These are phyloP conservation scores for Drosophila bipectinata DNA, from an alignment of 1,140 invertebrate species.

Conservation along the genomic window DNA sequence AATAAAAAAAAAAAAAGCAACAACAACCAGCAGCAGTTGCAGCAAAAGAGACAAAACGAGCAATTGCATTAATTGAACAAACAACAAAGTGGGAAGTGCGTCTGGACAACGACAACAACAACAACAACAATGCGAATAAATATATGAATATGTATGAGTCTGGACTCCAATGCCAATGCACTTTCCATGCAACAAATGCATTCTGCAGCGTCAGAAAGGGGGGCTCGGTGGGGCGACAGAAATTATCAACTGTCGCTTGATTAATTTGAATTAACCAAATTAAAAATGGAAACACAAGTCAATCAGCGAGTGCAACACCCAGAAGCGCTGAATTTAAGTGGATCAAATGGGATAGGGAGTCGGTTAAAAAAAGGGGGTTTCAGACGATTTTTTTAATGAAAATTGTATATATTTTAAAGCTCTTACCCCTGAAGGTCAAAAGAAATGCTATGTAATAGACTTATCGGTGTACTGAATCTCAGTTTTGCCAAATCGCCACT, in stretches of 20 bases:
- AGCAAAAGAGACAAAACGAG: conserved; percentile 49
- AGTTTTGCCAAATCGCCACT: conserved; percentile 50
- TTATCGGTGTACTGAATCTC: conserved; percentile 67
- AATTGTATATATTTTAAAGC: too few species aligned
- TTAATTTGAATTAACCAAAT: conserved; percentile 55
- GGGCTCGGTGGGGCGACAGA: neutral
- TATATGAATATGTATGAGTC: conserved; percentile 49
- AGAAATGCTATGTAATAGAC: conserved; percentile 39
- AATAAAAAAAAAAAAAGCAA: conserved; percentile 40
- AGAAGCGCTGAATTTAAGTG: conserved; percentile 9
- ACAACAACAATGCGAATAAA: conserved; percentile 1
- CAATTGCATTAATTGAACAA: conserved; percentile 82
- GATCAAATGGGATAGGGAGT: neutral
- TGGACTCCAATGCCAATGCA: conserved; percentile 49
- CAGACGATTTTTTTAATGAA: neutral
- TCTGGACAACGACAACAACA: conserved; percentile 47
- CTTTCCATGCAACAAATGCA: conserved; percentile 48
- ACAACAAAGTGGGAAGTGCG: conserved; percentile 81
- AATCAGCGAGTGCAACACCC: conserved; percentile 53
- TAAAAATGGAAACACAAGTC: conserved; percentile 55
- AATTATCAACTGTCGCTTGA: conserved; percentile 53
- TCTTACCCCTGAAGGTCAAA: conserved; percentile 23
- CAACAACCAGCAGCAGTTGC: conserved; percentile 27
- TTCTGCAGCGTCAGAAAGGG: conserved; percentile 1
- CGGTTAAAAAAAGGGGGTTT: neutral